Evolutionary conservation across 2,113 vertebrate species (phyloP), one percentile per base, ranked within the genome.

Genomic region (Epinephelus moara): DNA sequence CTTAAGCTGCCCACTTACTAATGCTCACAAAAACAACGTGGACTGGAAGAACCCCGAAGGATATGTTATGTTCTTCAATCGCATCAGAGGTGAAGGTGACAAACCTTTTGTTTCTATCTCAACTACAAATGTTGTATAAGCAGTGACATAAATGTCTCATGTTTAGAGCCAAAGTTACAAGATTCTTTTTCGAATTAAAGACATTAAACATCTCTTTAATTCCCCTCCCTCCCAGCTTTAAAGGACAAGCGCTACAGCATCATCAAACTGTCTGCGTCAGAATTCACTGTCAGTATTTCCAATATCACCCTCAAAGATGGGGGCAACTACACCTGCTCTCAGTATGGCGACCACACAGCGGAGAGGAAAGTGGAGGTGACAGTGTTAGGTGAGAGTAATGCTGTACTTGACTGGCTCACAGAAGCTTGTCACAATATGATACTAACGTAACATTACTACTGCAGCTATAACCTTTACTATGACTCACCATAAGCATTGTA

Each of bases 11-110:
- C 83, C 83, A 2, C 0, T 91, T 0, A 70, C 4, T 11, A 72
- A 82, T 0, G 57, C 55, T 70, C 45, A 67, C 19, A 33, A 0
- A 13, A 81, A 5, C 19, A 11, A 15, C 0, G 52, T 94, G 15
- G 95, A 96, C 4, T 95, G 95, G 95, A 94, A 33, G 87, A 93
- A 94, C 72, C 92, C 94, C 60, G 3, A 84, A 0, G 84, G 78
- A 47, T 17, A 82, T 2, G 3, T 91, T 5, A 85, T 95, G 74
- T 96, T 94, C 77, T 95, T 94, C 61, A 93, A 93, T 69, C 1
- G 0, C 0, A 0, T 40, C 0, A 70, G 50, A 91, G 95, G 95
- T 95, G 56, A 92, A 61, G 18, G 50, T 49, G 10, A 40, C 5
- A 17, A 49, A 19, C 27, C 13, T 30, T 17, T 0, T 47, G 1